Base-by-base conservation (phyloP, 2,888 invertebrate species). In the Brassicogethes aeneus region DNA sequence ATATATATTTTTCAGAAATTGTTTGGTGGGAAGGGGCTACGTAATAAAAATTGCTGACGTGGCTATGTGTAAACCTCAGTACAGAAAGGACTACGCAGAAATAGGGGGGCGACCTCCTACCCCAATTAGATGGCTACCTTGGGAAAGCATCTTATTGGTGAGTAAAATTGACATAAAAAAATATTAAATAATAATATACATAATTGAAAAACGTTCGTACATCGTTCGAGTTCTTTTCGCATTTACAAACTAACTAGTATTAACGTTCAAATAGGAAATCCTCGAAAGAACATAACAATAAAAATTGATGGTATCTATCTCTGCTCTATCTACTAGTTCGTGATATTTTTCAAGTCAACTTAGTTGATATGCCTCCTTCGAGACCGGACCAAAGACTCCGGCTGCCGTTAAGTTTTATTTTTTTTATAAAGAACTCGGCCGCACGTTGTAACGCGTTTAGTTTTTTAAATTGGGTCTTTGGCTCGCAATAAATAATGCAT, bases 91-190 rank as follows among this genome's bases (percentile, higher is more conserved):
- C 61, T 80, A 79, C 60, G 75, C 76, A 50, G 76, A 76, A 60
- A 76, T 79, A 51, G 74, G 76, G 30, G 75, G 76, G 37, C 70
- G 76, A 57, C 75, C 76, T 34, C 74, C 76, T 32, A 75, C 75
- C 33, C 79, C 79, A 17, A 75, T 79, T 43, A 67, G 79, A 53
- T 79, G 79, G 79, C 62, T 78, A 51, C 76, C 79, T 32, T 79
- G 79, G 79, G 79, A 79, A 59, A 77, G 77, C 52, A 75, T 79
- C 54, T 64, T 79, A 33, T 56, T 78, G 67, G 79, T 79, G 70
- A 67, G 62, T 46, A 39, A 7, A 36, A n/a, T n/a, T n/a, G n/a
- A n/a, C n/a, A n/a, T n/a, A n/a, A n/a, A n/a, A n/a, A n/a, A n/a
- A n/a, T n/a, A n/a, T n/a, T n/a, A n/a, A n/a, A n/a, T n/a, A n/a